Evolutionary conservation across 2,113 vertebrate species (phyloP), one percentile per base, ranked within the genome.

Genomic region (Odocoileus hemionus): DNA sequence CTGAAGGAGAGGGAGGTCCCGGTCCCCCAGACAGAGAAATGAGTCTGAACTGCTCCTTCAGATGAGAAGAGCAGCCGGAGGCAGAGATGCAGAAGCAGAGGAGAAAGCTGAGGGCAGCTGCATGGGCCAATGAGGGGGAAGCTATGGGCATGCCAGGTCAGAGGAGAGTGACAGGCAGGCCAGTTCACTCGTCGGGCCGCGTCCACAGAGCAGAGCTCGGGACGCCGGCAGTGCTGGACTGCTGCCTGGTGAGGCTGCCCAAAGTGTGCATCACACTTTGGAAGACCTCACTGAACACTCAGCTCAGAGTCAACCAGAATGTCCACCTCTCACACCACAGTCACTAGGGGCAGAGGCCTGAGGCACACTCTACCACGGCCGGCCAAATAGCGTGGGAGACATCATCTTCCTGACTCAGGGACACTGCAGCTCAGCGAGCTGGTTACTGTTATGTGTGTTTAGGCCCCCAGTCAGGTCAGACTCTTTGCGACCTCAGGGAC

Each of bases 111-210:
- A 89, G 70, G 55, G 25, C n/a, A 76, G 60, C 43, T 6, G 0
- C 17, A 23, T 3, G 0, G 54, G 47, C 50, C 52, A 55, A n/a
- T 3, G 17, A 80, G 14, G 28, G 13, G 5, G n/a, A 61, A 43
- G 54, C 58, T 1, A 2, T 1, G 23, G 60, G 54, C 1, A 2
- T 3, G 11, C 21, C 1, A 1, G 33, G 25, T 54, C 55, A 89
- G 76, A 33, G 8, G 28, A 76, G 43, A 45, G 74, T 19, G 3
- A 3, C 6, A 28, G 84, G 60, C 17, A n/a, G 88, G 55, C 52
- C 86, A 43, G 50, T 7, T 85, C 74, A 28, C 21, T 16, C 6
- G 5, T 52, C 30, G 21, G 92, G 79, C 57, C 15, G 9, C 1
- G 19, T 23, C 57, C 79, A 26, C 58, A 93, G 36, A 54, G 28